Evolutionary conservation across 2,113 vertebrate species (phyloP).

Genomic region (Brachyhypopomus occidentalis): DNA sequence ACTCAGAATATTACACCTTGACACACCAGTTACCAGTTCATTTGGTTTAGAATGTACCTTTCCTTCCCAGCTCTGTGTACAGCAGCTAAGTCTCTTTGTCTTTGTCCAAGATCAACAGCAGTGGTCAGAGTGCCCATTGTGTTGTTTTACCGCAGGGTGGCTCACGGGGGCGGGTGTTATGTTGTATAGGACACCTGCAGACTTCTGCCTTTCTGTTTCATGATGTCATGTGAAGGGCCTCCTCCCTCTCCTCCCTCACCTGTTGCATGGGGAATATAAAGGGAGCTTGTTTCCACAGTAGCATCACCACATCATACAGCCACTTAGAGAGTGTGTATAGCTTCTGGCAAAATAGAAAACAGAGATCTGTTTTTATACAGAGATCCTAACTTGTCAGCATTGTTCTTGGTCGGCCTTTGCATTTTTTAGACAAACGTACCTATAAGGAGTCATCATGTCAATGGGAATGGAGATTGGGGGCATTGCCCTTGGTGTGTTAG

Average conservation of each 20-base stretch:
- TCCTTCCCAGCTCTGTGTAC: not conserved
- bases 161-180: conserved; percentile 55
- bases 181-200: conserved; percentile 28
- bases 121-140: conserved; percentile 33
- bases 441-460: conserved; percentile 65
- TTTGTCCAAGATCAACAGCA: not conserved
- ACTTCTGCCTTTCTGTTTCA: conserved; percentile 40
- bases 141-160: not conserved
- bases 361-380: not conserved
- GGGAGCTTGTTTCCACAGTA: conserved; percentile 60
- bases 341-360: not conserved
- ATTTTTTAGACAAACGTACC: not conserved
- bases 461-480: conserved; percentile 79
- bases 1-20: no score
- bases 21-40: not conserved
- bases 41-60: not conserved
- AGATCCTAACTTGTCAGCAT: not conserved
- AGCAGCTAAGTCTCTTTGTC: not conserved
- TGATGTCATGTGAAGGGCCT: conserved; percentile 60
- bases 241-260: conserved; percentile 63
- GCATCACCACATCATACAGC: conserved; percentile 54
- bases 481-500: conserved; percentile 72
- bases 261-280: conserved; percentile 69
- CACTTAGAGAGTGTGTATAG: not conserved
- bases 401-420: not conserved